Evolutionary conservation across 2,797 vertebrate species (phyloP).

Genomic region (Geotrypetes seraphini): DNA sequence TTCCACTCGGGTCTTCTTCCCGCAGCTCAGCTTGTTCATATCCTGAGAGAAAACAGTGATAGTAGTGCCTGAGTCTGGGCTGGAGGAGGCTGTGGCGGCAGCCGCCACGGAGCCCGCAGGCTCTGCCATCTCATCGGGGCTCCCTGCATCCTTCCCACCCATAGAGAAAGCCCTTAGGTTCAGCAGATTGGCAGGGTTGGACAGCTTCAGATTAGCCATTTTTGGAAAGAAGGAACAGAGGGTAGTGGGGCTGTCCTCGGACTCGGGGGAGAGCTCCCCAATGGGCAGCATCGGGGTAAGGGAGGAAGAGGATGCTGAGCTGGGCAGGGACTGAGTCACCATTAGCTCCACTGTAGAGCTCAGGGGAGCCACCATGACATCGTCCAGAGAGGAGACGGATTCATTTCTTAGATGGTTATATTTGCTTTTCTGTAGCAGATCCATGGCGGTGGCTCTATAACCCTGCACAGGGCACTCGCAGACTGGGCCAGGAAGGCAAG

Average conservation of each 20-base stretch:
- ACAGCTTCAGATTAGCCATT: conserved; percentile 82
- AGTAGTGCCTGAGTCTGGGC: conserved; percentile 28
- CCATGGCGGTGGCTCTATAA: conserved; percentile 52
- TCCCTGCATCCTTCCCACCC: not conserved
- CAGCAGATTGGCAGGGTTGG: conserved; percentile 68
- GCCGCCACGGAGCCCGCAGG: accelerated
- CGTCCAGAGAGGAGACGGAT: conserved; percentile 77
- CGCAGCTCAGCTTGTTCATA: conserved; percentile 96
- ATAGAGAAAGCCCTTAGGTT: conserved; percentile 34
- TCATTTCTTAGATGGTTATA: conserved; percentile 89
- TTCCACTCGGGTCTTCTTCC: conserved; percentile 90
- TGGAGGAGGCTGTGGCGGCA: accelerated
- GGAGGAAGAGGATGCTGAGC: conserved; percentile 56
- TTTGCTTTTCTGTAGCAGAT: conserved; percentile 83
- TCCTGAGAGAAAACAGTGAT: conserved; percentile 80
- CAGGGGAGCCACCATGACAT: conserved; percentile 41
- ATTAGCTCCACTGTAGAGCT: conserved; percentile 38
- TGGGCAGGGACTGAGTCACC: conserved; percentile 27
- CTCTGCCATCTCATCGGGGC: not conserved
- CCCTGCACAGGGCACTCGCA: accelerated
- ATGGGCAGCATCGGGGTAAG: conserved; percentile 66
- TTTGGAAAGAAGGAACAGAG: conserved; percentile 93
- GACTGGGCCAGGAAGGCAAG: not conserved
- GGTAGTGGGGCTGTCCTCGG: conserved; percentile 84
- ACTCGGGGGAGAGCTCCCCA: conserved; percentile 16